These are phyloP conservation scores for Tetraodon nigroviridis DNA, from an alignment of 2,113 vertebrate species.

Conservation along the genomic window DNA sequence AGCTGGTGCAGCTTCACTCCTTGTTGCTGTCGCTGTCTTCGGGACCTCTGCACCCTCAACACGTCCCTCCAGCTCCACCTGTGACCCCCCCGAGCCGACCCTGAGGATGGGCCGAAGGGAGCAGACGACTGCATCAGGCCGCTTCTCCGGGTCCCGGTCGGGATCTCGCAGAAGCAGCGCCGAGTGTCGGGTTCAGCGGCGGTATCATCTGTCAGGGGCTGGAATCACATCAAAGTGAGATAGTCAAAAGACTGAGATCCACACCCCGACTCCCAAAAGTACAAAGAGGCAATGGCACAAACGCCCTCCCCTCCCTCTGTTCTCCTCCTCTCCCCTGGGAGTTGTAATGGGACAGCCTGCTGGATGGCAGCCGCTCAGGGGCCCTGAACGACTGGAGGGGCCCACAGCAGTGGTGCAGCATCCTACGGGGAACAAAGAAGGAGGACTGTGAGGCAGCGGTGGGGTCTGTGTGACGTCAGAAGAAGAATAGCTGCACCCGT, in stretches of 20 bases:
- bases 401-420: constrained; percentile 14
- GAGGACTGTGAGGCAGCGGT: too few species aligned
- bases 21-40: neutral
- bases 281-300: constrained; percentile 53
- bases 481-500: neutral
- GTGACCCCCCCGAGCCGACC: constrained; percentile 41
- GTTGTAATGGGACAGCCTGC: constrained; percentile 64
- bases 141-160: constrained; percentile 50
- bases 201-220: constrained; percentile 65
- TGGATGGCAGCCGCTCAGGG: constrained; percentile 44
- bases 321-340: constrained; percentile 40
- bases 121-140: constrained; percentile 43
- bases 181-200: constrained; percentile 59
- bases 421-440: neutral
- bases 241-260: constrained; percentile 66
- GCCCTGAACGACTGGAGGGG: constrained; percentile 19
- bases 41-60: constrained; percentile 34
- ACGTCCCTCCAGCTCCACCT: constrained; percentile 7
- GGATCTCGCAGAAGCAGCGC: constrained; percentile 45
- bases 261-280: constrained; percentile 56
- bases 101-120: constrained; percentile 43
- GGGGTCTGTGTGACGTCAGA: too few species aligned
- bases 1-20: too few species aligned
- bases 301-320: constrained; percentile 34
- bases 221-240: constrained; percentile 70